A percentile compares a stretch with the other conserved stretches of the same genome.
phyloP scores from a whole-genome alignment of 2,888 invertebrate genomes.

The Cheilosia grossa region DNA sequence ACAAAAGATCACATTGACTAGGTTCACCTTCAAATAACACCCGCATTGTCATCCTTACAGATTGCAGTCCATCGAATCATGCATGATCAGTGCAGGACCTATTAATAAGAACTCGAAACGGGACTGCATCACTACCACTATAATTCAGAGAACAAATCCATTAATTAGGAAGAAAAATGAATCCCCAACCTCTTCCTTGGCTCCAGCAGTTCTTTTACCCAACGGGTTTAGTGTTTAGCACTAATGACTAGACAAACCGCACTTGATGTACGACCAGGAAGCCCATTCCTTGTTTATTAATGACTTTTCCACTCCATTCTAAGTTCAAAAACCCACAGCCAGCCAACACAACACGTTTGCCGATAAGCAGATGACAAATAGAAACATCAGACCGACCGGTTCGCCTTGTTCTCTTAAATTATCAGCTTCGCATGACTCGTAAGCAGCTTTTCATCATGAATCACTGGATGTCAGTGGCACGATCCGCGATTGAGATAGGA shows the following conservation, averaged over 20 bases:
- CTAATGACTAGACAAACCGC: conserved; percentile 36
- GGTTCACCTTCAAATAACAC: too few relatives aligned
- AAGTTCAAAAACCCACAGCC: conserved; percentile 27
- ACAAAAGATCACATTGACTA: too few relatives aligned
- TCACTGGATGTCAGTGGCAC: conserved; percentile 61
- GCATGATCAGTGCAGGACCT: too few relatives aligned
- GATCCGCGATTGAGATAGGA: conserved; percentile 57
- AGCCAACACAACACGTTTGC: conserved; percentile 31
- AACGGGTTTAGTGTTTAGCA: conserved; percentile 5
- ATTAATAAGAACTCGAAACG: too few relatives aligned
- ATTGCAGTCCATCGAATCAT: too few relatives aligned
- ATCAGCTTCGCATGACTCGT: conserved; percentile 17
- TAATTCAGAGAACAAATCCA: neutral
- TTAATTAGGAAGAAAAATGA: neutral
- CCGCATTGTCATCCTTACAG: too few relatives aligned
- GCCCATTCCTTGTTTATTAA: conserved; percentile 30
- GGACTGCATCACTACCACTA: neutral
- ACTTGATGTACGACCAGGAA: conserved; percentile 29
- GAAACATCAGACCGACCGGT: conserved; percentile 38
- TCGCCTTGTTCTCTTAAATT: conserved; percentile 27
- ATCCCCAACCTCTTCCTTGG: neutral
- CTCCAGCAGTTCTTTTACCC: neutral
- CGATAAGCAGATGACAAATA: conserved; percentile 62
- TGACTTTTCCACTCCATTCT: conserved; percentile 13
- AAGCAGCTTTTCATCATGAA: conserved; percentile 53